Evolutionary conservation across 35 echinoderm and acorn worm species (phyloP), one percentile per base, ranked within the genome.

Genomic region (Stichopus chloronotus): DNA sequence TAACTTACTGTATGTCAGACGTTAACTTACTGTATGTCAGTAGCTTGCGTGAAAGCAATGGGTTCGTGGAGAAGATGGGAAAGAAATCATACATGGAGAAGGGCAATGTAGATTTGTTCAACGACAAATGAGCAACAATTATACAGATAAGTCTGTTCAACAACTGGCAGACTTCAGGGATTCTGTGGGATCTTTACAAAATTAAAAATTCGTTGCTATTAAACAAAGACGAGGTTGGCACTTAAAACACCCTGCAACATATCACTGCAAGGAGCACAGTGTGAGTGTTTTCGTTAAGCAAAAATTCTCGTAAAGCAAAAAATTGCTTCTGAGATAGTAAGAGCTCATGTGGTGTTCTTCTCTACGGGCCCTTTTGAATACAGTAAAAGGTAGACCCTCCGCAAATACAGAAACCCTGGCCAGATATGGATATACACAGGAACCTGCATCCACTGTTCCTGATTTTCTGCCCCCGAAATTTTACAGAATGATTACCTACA

Each of bases 391-490:
- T 25, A 87, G 55, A 56, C 55, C 6, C 59, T 87, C 6, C 84
- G 55, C 52, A 57, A 63, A 59, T 53, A 87, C 59, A 54, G 84
- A 12, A 87, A 9, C 10, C 84, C 55, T 9, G 84, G 84, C 11
- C 84, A 87, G 57, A 87, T 87, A 10, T 87, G 84, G 84, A 59
- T 87, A 10, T 59, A 87, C 84, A 10, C 84, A 87, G 55, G 84
- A 87, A 21, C 56, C 84, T 60, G 84, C 84, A 11, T 56, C 84
- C 5, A 59, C 59, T 60, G 57, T 87, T 5, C 57, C 84, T 56
- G 84, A 87, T 55, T 87, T 87, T 21, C 21, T 87, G 23, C 84
- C 56, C 5, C 84, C 56, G 53, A 87, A 87, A 23, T 14, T 22
- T 17, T 87, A 87, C 19, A 24, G 55, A 59, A 21, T 59, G 16